Conservation (phyloP, 64 coral and sea anemone species). For the Porites australiensis region DNA sequence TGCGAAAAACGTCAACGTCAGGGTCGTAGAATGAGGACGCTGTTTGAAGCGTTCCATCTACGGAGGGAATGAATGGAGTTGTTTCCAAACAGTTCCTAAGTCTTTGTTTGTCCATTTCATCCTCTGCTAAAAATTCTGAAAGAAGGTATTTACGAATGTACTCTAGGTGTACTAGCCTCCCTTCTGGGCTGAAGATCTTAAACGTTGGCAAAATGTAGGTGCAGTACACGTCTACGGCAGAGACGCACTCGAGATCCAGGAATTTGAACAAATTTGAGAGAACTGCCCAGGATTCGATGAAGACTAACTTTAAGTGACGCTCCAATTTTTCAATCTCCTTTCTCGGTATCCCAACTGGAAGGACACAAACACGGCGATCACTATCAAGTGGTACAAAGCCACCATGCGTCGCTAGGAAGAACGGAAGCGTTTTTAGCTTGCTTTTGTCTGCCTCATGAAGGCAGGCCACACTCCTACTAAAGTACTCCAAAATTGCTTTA, state of each 20-base stretch:
- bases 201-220: conserved; percentile 23
- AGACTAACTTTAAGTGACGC: neutral
- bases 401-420: conserved; percentile 31
- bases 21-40: conserved; percentile 56
- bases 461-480: neutral
- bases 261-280: too few relatives aligned
- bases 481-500: conserved; percentile 2
- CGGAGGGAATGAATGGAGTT: neutral
- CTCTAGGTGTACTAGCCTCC: neutral
- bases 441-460: neutral
- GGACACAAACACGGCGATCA: conserved; percentile 13
- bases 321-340: conserved; percentile 4
- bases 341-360: conserved; percentile 34
- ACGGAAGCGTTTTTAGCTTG: conserved; percentile 17
- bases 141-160: neutral
- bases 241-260: neutral
- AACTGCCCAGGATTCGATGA: too few relatives aligned
- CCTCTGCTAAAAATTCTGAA: neutral
- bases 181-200: neutral
- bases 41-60: conserved; percentile 4
- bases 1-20: conserved; percentile 2
- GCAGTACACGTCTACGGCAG: conserved; percentile 26
- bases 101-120: neutral
- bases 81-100: neutral
- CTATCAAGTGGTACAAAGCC: neutral